Evolutionary conservation across 92 coral and sea anemone genomes (phyloP), one percentile per base, ranked within the genome.

Genomic region (Phymanthus crucifer): DNA sequence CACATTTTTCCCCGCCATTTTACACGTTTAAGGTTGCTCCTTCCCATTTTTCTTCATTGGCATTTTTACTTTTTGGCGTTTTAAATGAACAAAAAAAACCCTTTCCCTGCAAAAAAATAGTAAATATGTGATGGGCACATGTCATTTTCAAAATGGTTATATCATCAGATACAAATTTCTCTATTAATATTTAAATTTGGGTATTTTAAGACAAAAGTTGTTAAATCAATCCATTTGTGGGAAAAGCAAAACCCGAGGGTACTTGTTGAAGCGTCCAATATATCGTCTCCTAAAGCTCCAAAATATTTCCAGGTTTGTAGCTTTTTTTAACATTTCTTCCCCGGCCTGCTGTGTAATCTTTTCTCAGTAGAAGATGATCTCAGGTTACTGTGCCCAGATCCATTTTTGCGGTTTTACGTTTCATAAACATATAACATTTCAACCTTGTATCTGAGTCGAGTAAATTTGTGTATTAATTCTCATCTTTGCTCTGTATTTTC

Each of bases 41-140:
- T n/a, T 12, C 68, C 6, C 26, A 27, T 35, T 48, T 74, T 54
- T 3, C n/a, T 50, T 35, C 50, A 18, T 47, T 74, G 35, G 66
- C 16, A 12, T 54, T 57, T 19, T 56, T 61, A 61, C 24, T 50
- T 36, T 7, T 31, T 38, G 19, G 33, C 58, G 67, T 68, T 46
- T 67, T 74, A 70, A 37, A 70, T 17, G 35, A 18, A 23, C 45
- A n/a, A 19, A 78, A 50, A 67, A 65, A 47, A 32, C 64, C 64
- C 66, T 69, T 66, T 79, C 83, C 46, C 4, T 79, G 74, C 68
- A 68, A 71, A n/a, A n/a, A 57, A 78, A 37, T 79, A 71, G 70
- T 66, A 58, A 71, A 74, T 69, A 83, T 85, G 78, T 86, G 88
- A 86, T 58, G 86, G 93, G 90, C 93, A 89, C 83, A 80, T 89